phyloP scores from a whole-genome alignment of 2,797 vertebrate species.

The Gadopsis marmoratus region DNA sequence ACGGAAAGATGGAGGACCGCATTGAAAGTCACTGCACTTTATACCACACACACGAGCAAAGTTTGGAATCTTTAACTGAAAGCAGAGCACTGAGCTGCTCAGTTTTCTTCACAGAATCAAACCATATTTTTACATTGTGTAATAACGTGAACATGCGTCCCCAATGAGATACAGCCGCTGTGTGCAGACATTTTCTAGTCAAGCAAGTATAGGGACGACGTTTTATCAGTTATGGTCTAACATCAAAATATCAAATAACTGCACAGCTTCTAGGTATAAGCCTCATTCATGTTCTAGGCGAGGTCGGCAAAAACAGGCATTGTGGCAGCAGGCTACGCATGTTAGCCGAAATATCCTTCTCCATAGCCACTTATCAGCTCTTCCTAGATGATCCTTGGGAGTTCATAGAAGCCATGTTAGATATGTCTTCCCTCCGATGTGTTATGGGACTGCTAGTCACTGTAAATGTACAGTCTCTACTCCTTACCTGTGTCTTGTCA shows the following conservation, averaged over 20 bases:
- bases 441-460: slow-evolving; percentile 2
- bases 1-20: neutral
- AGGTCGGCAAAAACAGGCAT: neutral
- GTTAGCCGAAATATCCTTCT: neutral
- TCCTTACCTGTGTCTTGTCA: neutral
- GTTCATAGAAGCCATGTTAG: neutral
- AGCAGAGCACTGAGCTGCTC: neutral
- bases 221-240: neutral
- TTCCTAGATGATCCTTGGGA: neutral
- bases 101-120: neutral
- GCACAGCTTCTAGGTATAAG: neutral
- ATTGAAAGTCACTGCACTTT: slow-evolving; percentile 5
- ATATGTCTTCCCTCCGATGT: neutral
- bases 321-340: neutral
- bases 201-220: neutral
- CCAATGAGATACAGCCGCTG: slow-evolving; percentile 6
- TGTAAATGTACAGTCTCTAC: neutral
- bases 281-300: neutral
- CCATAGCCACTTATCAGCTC: neutral
- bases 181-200: neutral
- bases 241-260: neutral
- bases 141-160: neutral
- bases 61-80: slow-evolving; percentile 8
- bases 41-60: neutral
- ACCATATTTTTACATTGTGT: neutral